Base-by-base conservation (phyloP, 2,888 invertebrate species). In the Hypsopygia costalis region DNA sequence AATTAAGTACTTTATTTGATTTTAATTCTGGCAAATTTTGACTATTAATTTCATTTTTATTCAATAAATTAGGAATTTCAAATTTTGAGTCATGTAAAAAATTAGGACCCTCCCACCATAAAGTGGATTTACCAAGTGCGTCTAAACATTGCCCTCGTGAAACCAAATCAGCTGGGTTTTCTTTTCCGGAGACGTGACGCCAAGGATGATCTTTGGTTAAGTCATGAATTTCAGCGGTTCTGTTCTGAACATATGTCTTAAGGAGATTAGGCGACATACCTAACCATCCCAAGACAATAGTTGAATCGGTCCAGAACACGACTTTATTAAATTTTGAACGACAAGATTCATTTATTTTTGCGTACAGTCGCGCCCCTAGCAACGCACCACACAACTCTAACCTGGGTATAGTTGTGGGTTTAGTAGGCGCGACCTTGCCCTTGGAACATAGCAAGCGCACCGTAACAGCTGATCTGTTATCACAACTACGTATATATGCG, bases 351-450 rank as follows among this genome's bases (percentile, higher is more conserved):
- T 22, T 35, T 25, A 52, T 42, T 36, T 49, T 52, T 5, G 31
- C 6, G 12, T 49, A 49, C 31, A 58, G 39, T 11, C 42, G 37
- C 2, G 60, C 44, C 11, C 51, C 48, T 41, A 57, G 21, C 12
- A 56, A 36, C 0, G 56, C 61, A 1, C 52, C 60, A 30, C 55
- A 58, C 8, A 61, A 35, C 22, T 62, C 61, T 4, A 61, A 39
- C 10, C 55, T 36, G 3, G 57, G 55, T 10, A 60, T 44, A 6
- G 41, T 50, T 6, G 44, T 27, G 5, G 44, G 32, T 37, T 58
- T 60, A 0, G 49, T n/a, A 0, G 61, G 55, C 4, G 62, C 58
- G 5, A 62, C 52, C 21, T 52, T 53, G 10, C 49, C 36, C 36
- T 64, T 67, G 0, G 60, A 49, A 33, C 50, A 50, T 9, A 63